phyloP scores from a whole-genome alignment of 2,888 invertebrate genomes.

The Aporophyla nigra region DNA sequence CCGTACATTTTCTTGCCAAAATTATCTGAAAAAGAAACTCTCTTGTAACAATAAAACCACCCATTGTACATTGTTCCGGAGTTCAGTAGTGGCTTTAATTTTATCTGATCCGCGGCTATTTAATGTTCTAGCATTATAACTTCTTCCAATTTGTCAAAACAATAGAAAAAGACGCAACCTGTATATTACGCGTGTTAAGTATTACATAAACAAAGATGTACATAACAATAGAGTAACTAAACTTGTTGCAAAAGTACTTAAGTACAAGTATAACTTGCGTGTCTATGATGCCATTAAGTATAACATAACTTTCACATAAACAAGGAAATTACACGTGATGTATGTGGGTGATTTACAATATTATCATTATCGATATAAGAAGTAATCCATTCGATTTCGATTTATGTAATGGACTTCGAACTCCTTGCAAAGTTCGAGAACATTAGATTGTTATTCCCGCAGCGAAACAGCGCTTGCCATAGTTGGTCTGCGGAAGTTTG shows the following conservation, averaged over 20 bases:
- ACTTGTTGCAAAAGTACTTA: background rate
- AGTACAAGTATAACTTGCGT: slow-evolving; percentile 19
- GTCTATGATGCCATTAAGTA: slow-evolving; percentile 24
- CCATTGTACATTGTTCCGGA: slow-evolving; percentile 51
- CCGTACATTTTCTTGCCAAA: slow-evolving; percentile 19
- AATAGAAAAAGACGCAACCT: slow-evolving; percentile 27
- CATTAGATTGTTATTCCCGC: too few species aligned
- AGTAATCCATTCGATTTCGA: too few species aligned
- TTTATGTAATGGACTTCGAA: too few species aligned
- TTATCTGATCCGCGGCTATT: slow-evolving; percentile 33
- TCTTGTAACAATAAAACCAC: slow-evolving; percentile 18
- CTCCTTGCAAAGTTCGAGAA: too few species aligned
- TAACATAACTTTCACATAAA: slow-evolving; percentile 31
- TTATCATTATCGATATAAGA: background rate
- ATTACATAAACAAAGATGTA: slow-evolving; percentile 36
- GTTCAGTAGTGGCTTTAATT: slow-evolving; percentile 8
- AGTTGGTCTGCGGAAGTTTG: too few species aligned
- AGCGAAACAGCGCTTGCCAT: too few species aligned
- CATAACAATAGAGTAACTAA: slow-evolving; percentile 33
- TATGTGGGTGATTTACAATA: slow-evolving; percentile 9
- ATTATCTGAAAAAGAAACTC: slow-evolving; percentile 26
- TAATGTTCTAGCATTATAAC: slow-evolving; percentile 21
- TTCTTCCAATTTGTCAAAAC: slow-evolving; percentile 36
- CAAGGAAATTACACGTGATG: slow-evolving; percentile 27
- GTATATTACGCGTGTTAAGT: slow-evolving; percentile 11